phyloP scores from a whole-genome alignment of 2,113 vertebrate species.

The Piaya cayana region DNA sequence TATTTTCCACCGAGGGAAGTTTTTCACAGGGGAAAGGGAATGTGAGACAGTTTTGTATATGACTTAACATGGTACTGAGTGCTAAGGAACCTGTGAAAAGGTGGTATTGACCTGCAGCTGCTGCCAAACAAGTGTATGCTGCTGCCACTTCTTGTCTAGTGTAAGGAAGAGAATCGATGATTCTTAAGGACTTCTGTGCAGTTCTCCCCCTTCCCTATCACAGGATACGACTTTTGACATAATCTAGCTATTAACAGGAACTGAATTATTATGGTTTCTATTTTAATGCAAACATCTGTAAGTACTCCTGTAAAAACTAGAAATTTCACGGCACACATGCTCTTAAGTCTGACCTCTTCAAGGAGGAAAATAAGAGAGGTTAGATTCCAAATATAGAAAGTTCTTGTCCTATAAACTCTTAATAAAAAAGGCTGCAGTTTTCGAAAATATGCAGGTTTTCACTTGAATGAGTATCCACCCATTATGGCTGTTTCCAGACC shows the following conservation, averaged over 20 bases:
- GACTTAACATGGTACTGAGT: background rate
- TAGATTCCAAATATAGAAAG: conserved; percentile 27
- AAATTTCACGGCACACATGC: background rate
- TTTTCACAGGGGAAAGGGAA: background rate
- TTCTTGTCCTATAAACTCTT: background rate
- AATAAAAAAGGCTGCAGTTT: background rate
- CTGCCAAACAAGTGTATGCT: background rate
- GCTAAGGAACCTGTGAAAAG: background rate
- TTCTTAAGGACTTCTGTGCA: background rate
- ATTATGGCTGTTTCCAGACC: background rate
- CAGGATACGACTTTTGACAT: background rate
- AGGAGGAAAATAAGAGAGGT: background rate
- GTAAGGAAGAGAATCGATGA: background rate
- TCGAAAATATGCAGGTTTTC: background rate
- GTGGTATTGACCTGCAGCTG: background rate
- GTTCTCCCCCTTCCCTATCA: background rate
- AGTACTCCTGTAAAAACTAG: conserved; percentile 33
- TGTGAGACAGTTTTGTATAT: background rate
- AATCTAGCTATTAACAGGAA: background rate
- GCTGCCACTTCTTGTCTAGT: background rate
- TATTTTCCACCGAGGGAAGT: background rate
- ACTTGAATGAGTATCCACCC: background rate
- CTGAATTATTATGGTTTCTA: background rate
- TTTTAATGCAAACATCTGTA: conserved; percentile 27
- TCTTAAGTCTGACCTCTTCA: background rate